Evolutionary conservation across 2,888 invertebrate species (phyloP), one percentile per base, ranked within the genome.

Genomic region (Thumatha senex): DNA sequence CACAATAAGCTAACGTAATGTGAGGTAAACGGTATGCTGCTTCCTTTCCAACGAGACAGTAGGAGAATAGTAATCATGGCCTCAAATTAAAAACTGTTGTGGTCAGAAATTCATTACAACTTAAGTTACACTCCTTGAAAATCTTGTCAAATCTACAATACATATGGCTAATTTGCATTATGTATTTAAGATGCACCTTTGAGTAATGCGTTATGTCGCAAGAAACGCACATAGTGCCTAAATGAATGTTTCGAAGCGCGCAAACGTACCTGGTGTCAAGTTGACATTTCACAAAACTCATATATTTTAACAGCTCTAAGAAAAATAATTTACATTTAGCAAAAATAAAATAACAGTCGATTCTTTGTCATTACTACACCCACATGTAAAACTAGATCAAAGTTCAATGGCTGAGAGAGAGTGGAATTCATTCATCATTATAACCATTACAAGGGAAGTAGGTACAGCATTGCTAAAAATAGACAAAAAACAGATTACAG

Each of bases 391-490:
- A 86, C 78, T 81, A 80, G 87, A 80, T 72, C 87, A 86, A 82
- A 89, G 89, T 89, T 89, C 86, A 85, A 78, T 76, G 88, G 85
- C 88, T 80, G 72, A 66, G 66, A 82, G 76, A 76, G 73, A 86
- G 87, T 84, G 83, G 85, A 86, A 87, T 73, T 81, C 83, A 88
- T 88, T 88, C 87, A 86, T 82, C 82, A 82, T 72, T 63, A 66
- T 72, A 77, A 75, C 74, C 74, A 82, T 80, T 80, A 84, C 78
- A 83, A 79, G 80, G 79, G 82, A 82, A 78, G 78, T 83, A 78
- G 81, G 75, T 62, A 11, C 66, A 8, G 64, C 5, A 5, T 65
- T 61, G 72, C 71, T 73, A 70, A 65, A 70, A 78, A 81, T 80
- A 71, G 81, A 78, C 78, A 77, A 71, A 73, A 72, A 74, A 80